Conservation (phyloP, 2,888 invertebrate genomes). For the Idaea dimidiata region DNA sequence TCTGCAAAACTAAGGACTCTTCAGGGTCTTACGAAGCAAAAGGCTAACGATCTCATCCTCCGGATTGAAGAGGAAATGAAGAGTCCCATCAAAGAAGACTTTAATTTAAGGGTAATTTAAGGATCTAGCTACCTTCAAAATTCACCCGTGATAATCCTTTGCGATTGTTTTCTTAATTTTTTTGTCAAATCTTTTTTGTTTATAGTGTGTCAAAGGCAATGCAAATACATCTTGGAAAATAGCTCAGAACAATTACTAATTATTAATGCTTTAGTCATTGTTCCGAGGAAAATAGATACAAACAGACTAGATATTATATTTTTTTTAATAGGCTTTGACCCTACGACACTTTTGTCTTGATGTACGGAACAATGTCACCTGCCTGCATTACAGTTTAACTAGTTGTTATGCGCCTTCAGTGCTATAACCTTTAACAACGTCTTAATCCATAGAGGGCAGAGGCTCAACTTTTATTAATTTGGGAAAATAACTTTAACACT, state of each 20-base stretch:
- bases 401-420: slow-evolving; percentile 10
- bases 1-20: slow-evolving; percentile 42
- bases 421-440: too few species aligned
- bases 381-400: background rate
- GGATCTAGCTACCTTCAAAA: background rate
- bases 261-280: too few species aligned
- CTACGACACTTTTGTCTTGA: too few species aligned
- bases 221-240: too few species aligned
- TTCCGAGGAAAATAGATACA: too few species aligned
- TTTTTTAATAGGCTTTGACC: too few species aligned
- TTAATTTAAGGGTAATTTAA: slow-evolving; percentile 35
- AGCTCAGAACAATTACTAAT: too few species aligned
- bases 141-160: too few species aligned
- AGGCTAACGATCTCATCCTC: slow-evolving; percentile 37
- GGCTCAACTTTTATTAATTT: background rate
- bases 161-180: too few species aligned
- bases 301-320: too few species aligned
- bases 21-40: slow-evolving; percentile 31
- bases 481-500: background rate
- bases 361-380: background rate
- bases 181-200: too few species aligned
- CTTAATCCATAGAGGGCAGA: background rate
- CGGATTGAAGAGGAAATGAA: slow-evolving; percentile 34
- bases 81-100: slow-evolving; percentile 15
- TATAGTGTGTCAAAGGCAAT: too few species aligned